Base-by-base conservation (phyloP, 2,113 vertebrate species). In the Triplophysa siluroides region DNA sequence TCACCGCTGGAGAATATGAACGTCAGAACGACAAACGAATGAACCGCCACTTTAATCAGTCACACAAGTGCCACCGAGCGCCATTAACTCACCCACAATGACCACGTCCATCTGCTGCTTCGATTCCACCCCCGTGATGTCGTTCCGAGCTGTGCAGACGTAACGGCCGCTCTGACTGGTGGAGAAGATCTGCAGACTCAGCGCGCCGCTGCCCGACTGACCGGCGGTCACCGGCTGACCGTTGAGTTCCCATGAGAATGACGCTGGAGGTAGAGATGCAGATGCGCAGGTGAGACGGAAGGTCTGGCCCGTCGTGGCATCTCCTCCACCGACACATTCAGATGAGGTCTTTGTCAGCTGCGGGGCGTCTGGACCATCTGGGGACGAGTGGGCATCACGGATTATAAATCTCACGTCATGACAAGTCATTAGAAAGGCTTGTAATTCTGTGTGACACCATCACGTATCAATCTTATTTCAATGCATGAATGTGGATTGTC, bases 341-440 rank as follows among this genome's bases (percentile, higher is more conserved):
- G 88, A 83, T 4, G 78, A 54, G 2, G 82, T 80, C 62, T 82
- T 87, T 58, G 83, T 90, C 80, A 93, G 58, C 54, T 84, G 82
- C 0, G 92, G 91, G 52, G 88, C 81, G 81, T 93, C 92, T 0
- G 92, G 92, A 41, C 91, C 92, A 83, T 91, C 92, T 93, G 56
- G 24, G 26, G 69, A 26, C 45, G 8, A 38, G 4, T 41, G 1
- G 29, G 24, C n/a, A 64, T 24, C 24, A 70, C 8, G 23, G 23
- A 64, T 21, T 56, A 56, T 56, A 56, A 56, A n/a, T 21, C n/a
- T 18, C 14, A 50, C 50, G 3, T 52, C 14, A 52, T 52, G 4
- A 6, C 50, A 4, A 3, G 1, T 50, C 47, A 50, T 18, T 19
- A 1, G 50, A 19, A 54, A 54, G 16, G 1, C 50, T 54, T 18